Conservation (phyloP, 2,113 vertebrate species). For the Morphnarchus princeps region DNA sequence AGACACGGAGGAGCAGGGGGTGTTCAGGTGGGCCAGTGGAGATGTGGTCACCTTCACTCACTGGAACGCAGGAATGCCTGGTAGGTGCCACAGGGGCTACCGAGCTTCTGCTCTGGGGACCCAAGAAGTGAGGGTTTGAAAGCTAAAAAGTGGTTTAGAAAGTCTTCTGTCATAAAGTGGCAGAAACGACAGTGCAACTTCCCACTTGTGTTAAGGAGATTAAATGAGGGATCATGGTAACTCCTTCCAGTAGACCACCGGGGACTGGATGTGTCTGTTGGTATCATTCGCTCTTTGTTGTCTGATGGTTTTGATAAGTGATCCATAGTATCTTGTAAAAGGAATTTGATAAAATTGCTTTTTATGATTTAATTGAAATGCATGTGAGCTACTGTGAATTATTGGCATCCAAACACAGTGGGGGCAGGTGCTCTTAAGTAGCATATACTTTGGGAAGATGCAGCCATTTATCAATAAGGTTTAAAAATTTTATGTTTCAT, state of each 20-base stretch:
- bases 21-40: slow-evolving; percentile 78
- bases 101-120: background rate
- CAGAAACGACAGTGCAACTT: background rate
- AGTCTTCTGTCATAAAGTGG: background rate
- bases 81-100: slow-evolving; percentile 48
- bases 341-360: background rate
- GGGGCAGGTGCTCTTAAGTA: background rate
- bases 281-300: background rate
- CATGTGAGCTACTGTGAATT: background rate
- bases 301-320: background rate
- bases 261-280: background rate
- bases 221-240: background rate
- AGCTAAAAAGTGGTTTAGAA: background rate
- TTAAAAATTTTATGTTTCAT: background rate
- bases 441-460: background rate
- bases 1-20: slow-evolving; percentile 71
- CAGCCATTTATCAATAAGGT: background rate
- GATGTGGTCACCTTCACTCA: slow-evolving; percentile 83
- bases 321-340: background rate
- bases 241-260: background rate
- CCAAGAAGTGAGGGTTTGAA: background rate
- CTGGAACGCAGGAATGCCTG: slow-evolving; percentile 91
- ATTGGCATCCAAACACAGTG: background rate
- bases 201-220: background rate
- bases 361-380: background rate